Percentiles rank a stretch among this genome's conserved stretches.
These are phyloP conservation scores for Muscina levida DNA, from an alignment of 2,888 invertebrate species.

Conservation along the genomic window DNA sequence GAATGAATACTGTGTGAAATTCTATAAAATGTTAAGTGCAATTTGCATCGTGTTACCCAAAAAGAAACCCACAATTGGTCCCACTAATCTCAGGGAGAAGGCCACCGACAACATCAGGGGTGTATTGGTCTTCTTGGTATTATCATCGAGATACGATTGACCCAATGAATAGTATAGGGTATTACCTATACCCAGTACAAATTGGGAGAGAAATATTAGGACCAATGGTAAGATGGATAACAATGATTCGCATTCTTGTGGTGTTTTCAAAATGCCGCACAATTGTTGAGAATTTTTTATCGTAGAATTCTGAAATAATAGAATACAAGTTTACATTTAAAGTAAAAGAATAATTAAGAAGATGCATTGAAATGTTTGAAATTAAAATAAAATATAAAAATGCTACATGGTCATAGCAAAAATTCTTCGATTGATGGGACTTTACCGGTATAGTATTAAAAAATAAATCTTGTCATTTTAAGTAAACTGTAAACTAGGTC, in stretches of 20 bases:
- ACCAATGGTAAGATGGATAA: constrained; percentile 82
- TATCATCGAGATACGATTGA: constrained; percentile 86
- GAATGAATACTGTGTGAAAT: not conserved
- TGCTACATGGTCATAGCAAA: no score
- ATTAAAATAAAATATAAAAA: no score
- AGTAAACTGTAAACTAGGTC: no score
- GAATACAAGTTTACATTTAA: not conserved
- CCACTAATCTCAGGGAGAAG: constrained; percentile 78
- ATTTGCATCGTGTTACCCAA: constrained; percentile 78
- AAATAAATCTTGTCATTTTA: no score
- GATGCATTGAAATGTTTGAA: no score
- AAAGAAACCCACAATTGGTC: constrained; percentile 83
- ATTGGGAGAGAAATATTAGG: constrained; percentile 85
- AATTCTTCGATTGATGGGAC: no score
- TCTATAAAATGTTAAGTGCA: not conserved
- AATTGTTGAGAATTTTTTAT: constrained; percentile 71
- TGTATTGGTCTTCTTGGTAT: constrained; percentile 84
- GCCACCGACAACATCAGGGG: constrained; percentile 82
- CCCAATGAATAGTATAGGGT: constrained; percentile 85
- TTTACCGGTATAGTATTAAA: no score
- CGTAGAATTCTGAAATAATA: constrained; percentile 68
- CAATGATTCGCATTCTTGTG: constrained; percentile 79
- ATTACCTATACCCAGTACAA: constrained; percentile 85
- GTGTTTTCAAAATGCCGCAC: constrained; percentile 71
- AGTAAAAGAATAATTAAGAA: no score